Base-by-base conservation (phyloP, 1,140 invertebrate species). In the Oppia nitens region DNA sequence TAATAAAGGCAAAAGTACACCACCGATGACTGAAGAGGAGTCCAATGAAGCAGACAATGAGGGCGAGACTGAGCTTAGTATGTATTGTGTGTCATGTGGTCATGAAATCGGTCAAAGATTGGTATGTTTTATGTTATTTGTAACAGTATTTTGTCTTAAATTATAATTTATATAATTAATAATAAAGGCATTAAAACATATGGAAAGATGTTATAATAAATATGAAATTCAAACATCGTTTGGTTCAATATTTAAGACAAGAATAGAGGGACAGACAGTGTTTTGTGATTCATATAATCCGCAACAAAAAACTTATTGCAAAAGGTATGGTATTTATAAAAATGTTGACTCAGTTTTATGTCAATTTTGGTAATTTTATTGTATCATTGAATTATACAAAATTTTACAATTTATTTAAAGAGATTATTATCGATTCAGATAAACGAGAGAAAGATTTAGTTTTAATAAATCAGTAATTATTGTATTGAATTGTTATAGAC, bases 261-360 rank as follows among this genome's bases (percentile, higher is more conserved):
- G 85, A 50, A 93, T 96, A 63, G 92, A 96, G 72, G 87, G 87
- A 17, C 81, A 87, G 72, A 85, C 88, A 67, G 94, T 98, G 83
- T 98, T 98, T 70, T 99, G 95, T 71, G 94, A 98, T 68, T 91
- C 85, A 70, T 98, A 85, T 70, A 97, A 96, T 74, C 78, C 85
- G 3, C 74, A 78, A 1, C 90, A 85, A 67, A 78, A 81, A 55
- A 96, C 92, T 0, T 99, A 98, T 68, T 57, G 56, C 27, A 57
- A 52, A 57, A 26, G 56, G 56, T 57, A 50, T 9, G 25, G 6
- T 9, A 57, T 49, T 2, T 20, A 9, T 50, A 17, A 2, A 2
- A 2, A 55, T 55, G 12, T 55, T n/a, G 12, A 17, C 26, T 55
- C 14, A 3, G 23, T 55, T 21, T 17, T 2, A 40, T 50, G 2